Percentiles rank a stretch among this genome's conserved stretches.
Evolutionary conservation across 2,113 vertebrate genomes (phyloP).

Genomic region (Capra hircus): DNA sequence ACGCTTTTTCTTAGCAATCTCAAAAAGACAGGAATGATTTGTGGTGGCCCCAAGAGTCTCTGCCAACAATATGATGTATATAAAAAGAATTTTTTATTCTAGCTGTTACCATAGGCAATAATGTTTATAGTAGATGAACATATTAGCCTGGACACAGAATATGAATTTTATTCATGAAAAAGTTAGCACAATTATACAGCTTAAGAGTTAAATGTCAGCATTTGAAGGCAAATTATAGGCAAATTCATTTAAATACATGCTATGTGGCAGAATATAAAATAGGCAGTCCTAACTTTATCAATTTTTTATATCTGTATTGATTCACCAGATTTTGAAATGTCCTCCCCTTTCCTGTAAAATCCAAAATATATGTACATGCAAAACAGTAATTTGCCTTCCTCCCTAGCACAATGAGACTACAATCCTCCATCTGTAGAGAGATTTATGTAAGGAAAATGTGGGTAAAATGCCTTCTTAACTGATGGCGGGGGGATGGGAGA

Average conservation of each 20-base stretch:
- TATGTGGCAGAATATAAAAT: slow-evolving; percentile 77
- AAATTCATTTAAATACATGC: slow-evolving; percentile 80
- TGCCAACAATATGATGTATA: slow-evolving; percentile 77
- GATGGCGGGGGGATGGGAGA: background rate
- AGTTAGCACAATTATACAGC: slow-evolving; percentile 78
- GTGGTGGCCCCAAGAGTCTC: slow-evolving; percentile 74
- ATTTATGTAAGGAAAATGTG: slow-evolving; percentile 49
- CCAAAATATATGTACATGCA: background rate
- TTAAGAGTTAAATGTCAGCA: slow-evolving; percentile 79
- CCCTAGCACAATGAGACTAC: slow-evolving; percentile 50
- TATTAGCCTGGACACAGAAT: slow-evolving; percentile 79
- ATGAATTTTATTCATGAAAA: slow-evolving; percentile 81
- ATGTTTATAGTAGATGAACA: slow-evolving; percentile 81
- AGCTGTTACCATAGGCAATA: slow-evolving; percentile 79
- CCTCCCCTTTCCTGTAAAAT: slow-evolving; percentile 15
- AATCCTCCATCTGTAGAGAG: background rate
- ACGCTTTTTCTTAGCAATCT: slow-evolving; percentile 68
- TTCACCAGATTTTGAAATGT: slow-evolving; percentile 66
- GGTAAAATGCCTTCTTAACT: background rate
- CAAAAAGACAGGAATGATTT: slow-evolving; percentile 77
- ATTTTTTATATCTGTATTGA: slow-evolving; percentile 69
- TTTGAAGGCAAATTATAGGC: slow-evolving; percentile 79
- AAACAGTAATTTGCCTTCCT: background rate
- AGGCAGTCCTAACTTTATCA: slow-evolving; percentile 70
- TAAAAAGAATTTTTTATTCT: slow-evolving; percentile 81